Percentiles rank a stretch among this genome's conserved stretches.
Evolutionary conservation across 2,888 invertebrate species (phyloP).

Genomic region (Hypena proboscidalis): DNA sequence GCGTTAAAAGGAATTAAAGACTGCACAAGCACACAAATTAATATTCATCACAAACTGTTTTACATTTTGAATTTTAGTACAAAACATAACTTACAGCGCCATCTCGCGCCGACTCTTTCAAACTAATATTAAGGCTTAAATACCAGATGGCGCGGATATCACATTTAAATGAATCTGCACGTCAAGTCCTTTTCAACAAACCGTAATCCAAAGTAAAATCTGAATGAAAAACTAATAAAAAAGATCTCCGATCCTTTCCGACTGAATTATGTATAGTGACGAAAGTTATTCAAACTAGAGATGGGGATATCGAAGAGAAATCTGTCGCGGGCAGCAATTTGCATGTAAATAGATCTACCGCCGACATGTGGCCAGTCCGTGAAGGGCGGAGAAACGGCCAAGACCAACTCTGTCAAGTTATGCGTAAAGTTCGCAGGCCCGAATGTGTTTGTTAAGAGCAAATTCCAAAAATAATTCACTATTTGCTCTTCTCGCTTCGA

Average conservation of each 20-base stretch:
- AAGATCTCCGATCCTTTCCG: conserved; percentile 42
- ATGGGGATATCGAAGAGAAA: conserved; percentile 56
- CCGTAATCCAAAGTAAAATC: conserved; percentile 25
- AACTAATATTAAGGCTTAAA: conserved; percentile 16
- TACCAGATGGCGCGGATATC: conserved; percentile 46
- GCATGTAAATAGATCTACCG: conserved; percentile 65
- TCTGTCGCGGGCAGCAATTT: conserved; percentile 58
- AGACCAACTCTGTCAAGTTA: conserved; percentile 54
- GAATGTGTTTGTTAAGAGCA: conserved; percentile 57
- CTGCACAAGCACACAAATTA: conserved; percentile 47
- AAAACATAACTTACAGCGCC: conserved; percentile 36
- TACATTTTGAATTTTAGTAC: conserved; percentile 25
- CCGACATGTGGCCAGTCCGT: conserved; percentile 60
- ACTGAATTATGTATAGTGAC: conserved; percentile 57
- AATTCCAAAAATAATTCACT: conserved; percentile 64
- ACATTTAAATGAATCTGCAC: conserved; percentile 19
- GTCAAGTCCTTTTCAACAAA: conserved; percentile 24
- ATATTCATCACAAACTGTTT: conserved; percentile 52
- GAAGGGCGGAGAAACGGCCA: conserved; percentile 38
- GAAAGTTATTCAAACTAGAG: conserved; percentile 56
- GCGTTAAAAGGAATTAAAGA: conserved; percentile 46
- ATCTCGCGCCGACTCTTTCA: conserved; percentile 32
- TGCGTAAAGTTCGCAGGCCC: conserved; percentile 61
- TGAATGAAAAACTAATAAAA: conserved; percentile 49
- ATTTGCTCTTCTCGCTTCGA: conserved; percentile 34